A percentile compares a stretch with the other conserved stretches of the same genome.
Evolutionary conservation across 2,113 vertebrate genomes (phyloP).

Genomic region (Podarcis raffonei): DNA sequence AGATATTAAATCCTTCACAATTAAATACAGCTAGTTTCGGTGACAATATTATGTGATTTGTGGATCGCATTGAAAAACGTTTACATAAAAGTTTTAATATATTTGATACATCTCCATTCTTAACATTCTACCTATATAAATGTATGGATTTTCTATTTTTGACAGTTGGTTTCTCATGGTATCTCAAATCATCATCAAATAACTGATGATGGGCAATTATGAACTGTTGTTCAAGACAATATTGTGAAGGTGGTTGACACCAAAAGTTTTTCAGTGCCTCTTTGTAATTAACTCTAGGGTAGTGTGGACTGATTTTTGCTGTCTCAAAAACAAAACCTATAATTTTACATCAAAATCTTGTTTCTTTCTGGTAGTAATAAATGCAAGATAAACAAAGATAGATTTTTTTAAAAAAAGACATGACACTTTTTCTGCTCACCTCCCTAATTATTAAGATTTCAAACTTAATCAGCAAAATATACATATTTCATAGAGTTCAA

Average conservation of each 20-base stretch:
- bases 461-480: conserved; percentile 17
- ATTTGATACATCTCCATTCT: background rate
- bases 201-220: background rate
- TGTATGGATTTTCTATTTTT: background rate
- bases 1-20: background rate
- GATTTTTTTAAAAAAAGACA: background rate
- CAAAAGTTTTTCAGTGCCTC: background rate
- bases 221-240: background rate
- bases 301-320: background rate
- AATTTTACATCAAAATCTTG: background rate
- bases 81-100: background rate
- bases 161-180: background rate
- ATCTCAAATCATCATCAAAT: background rate
- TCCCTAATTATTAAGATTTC: background rate
- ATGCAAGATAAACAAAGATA: background rate
- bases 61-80: background rate
- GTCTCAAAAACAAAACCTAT: background rate
- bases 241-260: background rate
- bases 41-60: background rate
- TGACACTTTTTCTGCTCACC: background rate
- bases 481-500: background rate
- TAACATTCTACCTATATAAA: background rate
- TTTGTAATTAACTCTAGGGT: background rate
- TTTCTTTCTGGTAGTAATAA: background rate
- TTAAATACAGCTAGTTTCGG: background rate